Evolutionary conservation across 2,888 invertebrate genomes (phyloP), one percentile per base, ranked within the genome.

Genomic region (Lepidochrysops patricia): DNA sequence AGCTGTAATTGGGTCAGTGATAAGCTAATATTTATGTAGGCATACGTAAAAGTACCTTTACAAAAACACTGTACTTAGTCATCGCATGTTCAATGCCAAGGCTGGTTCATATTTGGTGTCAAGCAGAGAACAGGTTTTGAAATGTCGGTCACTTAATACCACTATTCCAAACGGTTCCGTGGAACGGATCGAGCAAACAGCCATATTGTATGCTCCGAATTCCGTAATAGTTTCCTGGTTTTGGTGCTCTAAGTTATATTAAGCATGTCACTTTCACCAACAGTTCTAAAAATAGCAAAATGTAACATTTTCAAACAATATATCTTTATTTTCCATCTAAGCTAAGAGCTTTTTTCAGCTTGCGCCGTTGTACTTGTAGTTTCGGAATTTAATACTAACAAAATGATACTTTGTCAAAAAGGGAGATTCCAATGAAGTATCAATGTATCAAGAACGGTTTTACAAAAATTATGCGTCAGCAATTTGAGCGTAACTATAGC

Each of bases 31-130:
- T 43, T 43, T 23, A 43, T 23, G 23, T 9, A n/a, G n/a, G 29
- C 13, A 52, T 7, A 52, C 29, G 52, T 50, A 26, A 34, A 52
- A 34, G 52, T 34, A n/a, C 50, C 58, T 27, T 35, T 50, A 58
- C 32, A 59, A 59, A 59, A 52, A 23, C 50, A 25, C 26, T 19
- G 63, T 70, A 64, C 73, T 84, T 80, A 81, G 76, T 83, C 84
- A 83, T 72, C 73, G 73, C 73, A 75, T 71, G 74, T 74, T 72
- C 88, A 86, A 82, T 87, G 86, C 84, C 87, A 87, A 87, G 87
- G 86, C 77, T 79, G 75, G 66, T 66, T 64, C 70, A 65, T 70
- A 72, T 79, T 79, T 73, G 72, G 75, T 73, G 68, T 70, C 64
- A 63, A 67, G 70, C 50, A 69, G 67, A 68, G 64, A 85, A 85